Base-by-base conservation (phyloP, 92 coral and sea anemone species). In the Epizoanthus rinbou region DNA sequence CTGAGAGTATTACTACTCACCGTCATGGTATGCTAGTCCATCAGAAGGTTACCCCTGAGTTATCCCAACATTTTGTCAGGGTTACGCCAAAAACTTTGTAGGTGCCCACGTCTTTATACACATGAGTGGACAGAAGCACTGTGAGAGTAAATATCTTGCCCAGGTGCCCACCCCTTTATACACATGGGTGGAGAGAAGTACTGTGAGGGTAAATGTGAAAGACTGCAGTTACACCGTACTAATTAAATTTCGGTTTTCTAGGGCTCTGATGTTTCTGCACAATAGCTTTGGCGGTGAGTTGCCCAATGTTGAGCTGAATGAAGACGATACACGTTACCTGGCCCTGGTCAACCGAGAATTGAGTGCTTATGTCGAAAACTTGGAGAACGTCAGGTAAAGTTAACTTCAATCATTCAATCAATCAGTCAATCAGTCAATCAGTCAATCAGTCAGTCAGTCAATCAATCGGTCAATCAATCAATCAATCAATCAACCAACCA, bases 271-370 rank as follows among this genome's bases (percentile, higher is more conserved):
- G 91, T 97, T 97, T 64, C 86, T 97, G 75, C 88, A 88, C 74
- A 97, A 94, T 80, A 94, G 90, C 79, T 97, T 94, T 76, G 87
- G 84, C 8, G 98, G 92, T n/a, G 84, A 78, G 37, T 33, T 97
- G 25, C 99, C 99, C 69, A 31, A 80, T 37, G 78, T 97, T 80
- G 86, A 75, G 17, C 80, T 97, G 57, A 90, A 79, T 57, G 98
- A 97, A 37, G 99, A 94, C 8, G 99, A 97, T 90, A 94, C 85
- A 86, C 95, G 88, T 64, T 92, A 94, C 76, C 75, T 97, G 16
- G 97, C 95, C 24, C 87, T 97, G 43, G 85, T 97, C 69, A 97
- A 97, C 85, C 91, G 95, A 28, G 99, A 97, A 80, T 73, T 97
- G 53, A 90, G 86, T 79, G 79, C 91, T 4, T 94, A 91, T 85